Conservation (phyloP, 2,888 invertebrate genomes). For the Rutpela maculata region DNA sequence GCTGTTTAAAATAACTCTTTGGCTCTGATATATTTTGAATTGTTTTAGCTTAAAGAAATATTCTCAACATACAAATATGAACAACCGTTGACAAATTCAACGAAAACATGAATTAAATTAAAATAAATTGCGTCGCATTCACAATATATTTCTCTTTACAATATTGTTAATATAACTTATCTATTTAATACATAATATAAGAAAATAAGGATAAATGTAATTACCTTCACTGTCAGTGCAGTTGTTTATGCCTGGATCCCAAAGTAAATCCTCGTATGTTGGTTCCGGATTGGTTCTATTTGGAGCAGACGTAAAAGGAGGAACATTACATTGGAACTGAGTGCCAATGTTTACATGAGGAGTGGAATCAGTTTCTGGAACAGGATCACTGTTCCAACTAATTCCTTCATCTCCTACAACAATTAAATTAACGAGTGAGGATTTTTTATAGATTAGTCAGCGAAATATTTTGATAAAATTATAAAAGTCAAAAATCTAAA, state of each 20-base stretch:
- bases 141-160: conserved; percentile 9
- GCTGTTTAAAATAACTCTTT: not conserved
- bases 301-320: conserved; percentile 73
- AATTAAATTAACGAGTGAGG: conserved; percentile 1
- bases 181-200: not conserved
- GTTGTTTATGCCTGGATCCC: conserved; percentile 89
- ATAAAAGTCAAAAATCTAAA: too few species aligned
- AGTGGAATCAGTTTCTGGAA: conserved; percentile 76
- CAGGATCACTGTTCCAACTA: conserved; percentile 70
- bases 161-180: not conserved
- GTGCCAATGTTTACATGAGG: conserved; percentile 92
- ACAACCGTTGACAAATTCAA: too few species aligned
- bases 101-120: not conserved
- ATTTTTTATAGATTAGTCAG: not conserved
- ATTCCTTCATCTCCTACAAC: conserved; percentile 67
- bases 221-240: conserved; percentile 86
- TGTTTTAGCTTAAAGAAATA: too few species aligned
- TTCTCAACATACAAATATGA: too few species aligned
- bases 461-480: too few species aligned
- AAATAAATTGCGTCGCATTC: not conserved
- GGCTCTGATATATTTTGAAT: too few species aligned
- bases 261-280: conserved; percentile 83
- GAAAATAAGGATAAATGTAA: conserved; percentile 37
- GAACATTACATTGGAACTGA: conserved; percentile 90
- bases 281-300: conserved; percentile 77